A percentile compares a stretch with the other conserved stretches of the same genome.
These are phyloP conservation scores for Chalcosyrphus nemorum DNA, from an alignment of 2,888 invertebrate genomes.

Conservation along the genomic window DNA sequence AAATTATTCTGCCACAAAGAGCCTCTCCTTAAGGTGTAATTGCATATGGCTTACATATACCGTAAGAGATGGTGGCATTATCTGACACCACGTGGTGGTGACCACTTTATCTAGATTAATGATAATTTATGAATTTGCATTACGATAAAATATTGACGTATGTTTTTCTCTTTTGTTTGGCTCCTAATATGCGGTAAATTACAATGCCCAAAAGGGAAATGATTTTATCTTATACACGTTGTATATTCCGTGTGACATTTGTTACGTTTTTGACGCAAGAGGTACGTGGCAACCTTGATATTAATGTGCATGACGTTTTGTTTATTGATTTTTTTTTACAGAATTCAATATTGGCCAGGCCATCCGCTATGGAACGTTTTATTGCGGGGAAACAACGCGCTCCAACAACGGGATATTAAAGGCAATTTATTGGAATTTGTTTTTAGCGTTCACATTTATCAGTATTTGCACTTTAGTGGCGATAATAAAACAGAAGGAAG, in stretches of 20 bases:
- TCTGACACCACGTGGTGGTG: background rate
- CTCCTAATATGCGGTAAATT: conserved; percentile 9
- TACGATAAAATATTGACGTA: conserved; percentile 12
- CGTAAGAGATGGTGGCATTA: background rate
- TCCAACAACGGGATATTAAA: background rate
- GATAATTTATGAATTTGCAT: conserved; percentile 26
- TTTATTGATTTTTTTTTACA: conserved; percentile 11
- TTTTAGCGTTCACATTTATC: conserved; percentile 8
- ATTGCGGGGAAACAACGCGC: background rate
- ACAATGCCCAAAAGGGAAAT: background rate
- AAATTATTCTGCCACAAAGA: conserved; percentile 1
- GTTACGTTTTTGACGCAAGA: conserved; percentile 3
- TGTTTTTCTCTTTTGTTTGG: background rate
- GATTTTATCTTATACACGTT: background rate
- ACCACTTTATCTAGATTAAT: background rate
- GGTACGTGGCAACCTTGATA: conserved; percentile 5
- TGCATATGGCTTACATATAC: background rate
- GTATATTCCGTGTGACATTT: conserved; percentile 10
- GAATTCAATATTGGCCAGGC: background rate
- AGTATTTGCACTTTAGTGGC: conserved; percentile 2
- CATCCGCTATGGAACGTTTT: background rate
- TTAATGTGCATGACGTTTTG: background rate
- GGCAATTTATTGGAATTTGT: conserved; percentile 21
- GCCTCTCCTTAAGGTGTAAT: background rate
- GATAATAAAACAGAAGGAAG: background rate